Evolutionary conservation across 1,140 invertebrate genomes (phyloP), one percentile per base, ranked within the genome.

Genomic region (Ceratina japonica): DNA sequence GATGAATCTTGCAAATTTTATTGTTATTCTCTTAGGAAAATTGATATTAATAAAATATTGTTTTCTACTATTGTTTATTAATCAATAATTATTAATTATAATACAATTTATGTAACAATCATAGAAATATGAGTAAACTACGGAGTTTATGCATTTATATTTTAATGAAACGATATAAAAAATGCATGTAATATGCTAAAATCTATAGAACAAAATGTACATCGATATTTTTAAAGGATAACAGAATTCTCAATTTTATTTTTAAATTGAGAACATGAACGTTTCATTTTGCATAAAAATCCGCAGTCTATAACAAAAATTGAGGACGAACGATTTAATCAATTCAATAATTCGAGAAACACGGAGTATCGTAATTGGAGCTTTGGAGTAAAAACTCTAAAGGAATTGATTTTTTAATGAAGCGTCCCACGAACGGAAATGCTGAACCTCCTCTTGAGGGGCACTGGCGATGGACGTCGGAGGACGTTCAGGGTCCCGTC

Each of bases 401-500:
- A 18, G 5, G 2, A 0, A 13, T 61, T 0, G n/a, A 44, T 44
- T 2, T 44, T 2, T 78, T 8, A 78, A 24, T 72, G 75, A 13
- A 54, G 70, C 16, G 75, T 83, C 12, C 91, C 92, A 2, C 90
- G 80, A 83, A 90, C 91, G 44, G 90, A 91, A 31, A 92, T 92
- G 72, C 91, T 92, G 84, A 92, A 91, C 20, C 92, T 85, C 59
- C 92, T 84, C 31, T 88, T 88, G 12, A 86, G 24, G 7, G 75
- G 73, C n/a, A 77, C 27, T 18, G 74, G 62, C 72, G 79, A 64
- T 37, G 82, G 77, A 4, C 70, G 69, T 27, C 84, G 63, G 1
- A 72, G 80, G 37, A 79, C 61, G 37, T 88, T 76, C 54, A 86
- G 71, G 13, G 80, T 74, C 0, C 94, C 94, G 75, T 95, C 95